A percentile compares a stretch with the other conserved stretches of the same genome.
phyloP scores from a whole-genome alignment of 2,888 invertebrate genomes.

The Ornithoptera priamus region DNA sequence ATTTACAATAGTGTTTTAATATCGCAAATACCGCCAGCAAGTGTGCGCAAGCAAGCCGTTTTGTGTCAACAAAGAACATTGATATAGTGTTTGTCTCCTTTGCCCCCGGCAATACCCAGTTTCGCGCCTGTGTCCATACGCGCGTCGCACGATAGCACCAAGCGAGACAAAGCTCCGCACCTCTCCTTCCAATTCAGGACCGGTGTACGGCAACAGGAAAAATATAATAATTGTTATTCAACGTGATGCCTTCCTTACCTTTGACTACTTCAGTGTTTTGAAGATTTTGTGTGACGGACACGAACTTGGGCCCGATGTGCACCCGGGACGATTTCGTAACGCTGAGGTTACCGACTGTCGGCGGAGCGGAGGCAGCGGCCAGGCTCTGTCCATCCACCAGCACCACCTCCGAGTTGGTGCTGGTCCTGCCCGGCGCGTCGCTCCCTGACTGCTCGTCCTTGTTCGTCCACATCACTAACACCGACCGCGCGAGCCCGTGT shows the following conservation, averaged over 20 bases:
- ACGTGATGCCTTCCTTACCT: slow-evolving; percentile 51
- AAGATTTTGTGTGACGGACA: slow-evolving; percentile 63
- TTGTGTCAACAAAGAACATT: neutral
- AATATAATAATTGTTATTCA: slow-evolving; percentile 6
- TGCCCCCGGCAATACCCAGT: neutral
- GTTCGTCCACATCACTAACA: slow-evolving; percentile 47
- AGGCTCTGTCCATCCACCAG: slow-evolving; percentile 43
- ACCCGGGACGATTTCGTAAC: slow-evolving; percentile 58
- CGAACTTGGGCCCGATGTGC: slow-evolving; percentile 66
- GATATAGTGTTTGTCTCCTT: neutral
- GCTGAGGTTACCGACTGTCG: slow-evolving; percentile 52
- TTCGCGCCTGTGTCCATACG: neutral
- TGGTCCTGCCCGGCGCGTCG: slow-evolving; percentile 39
- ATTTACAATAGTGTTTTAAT: no score
- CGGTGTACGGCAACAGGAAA: slow-evolving; percentile 22
- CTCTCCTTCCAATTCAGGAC: neutral
- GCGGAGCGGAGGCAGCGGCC: slow-evolving; percentile 41
- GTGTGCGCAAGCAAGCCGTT: neutral
- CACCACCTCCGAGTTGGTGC: slow-evolving; percentile 49
- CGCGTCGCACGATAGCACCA: neutral
- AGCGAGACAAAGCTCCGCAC: neutral
- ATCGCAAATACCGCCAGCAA: neutral
- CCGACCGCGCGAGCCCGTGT: slow-evolving; percentile 37
- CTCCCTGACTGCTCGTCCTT: slow-evolving; percentile 38
- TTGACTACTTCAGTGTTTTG: slow-evolving; percentile 65